Percentiles rank a stretch among this genome's conserved stretches.
Evolutionary conservation across 2,888 invertebrate genomes (phyloP).

Genomic region (Rambutsinella grinnellia): DNA sequence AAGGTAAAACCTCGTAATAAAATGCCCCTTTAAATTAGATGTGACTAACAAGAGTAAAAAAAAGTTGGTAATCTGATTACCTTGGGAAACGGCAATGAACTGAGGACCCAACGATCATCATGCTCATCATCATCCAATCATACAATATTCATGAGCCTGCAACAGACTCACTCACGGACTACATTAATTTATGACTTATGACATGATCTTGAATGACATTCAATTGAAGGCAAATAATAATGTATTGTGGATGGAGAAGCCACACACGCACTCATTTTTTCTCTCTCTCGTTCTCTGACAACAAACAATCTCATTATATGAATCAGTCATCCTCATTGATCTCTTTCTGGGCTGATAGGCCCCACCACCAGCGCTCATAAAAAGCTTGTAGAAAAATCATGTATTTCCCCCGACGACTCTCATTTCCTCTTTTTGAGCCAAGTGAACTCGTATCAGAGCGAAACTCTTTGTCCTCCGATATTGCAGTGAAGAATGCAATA

Average conservation of each 20-base stretch:
- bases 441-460: no score
- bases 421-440: no score
- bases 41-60: slow-evolving; percentile 16
- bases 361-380: background rate
- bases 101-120: no score
- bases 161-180: background rate
- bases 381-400: background rate
- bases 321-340: slow-evolving; percentile 16
- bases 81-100: no score
- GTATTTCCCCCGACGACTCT: no score
- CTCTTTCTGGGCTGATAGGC: slow-evolving; percentile 3
- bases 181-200: slow-evolving; percentile 32
- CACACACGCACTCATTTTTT: slow-evolving; percentile 33
- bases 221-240: slow-evolving; percentile 32
- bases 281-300: no score
- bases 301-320: slow-evolving; percentile 25
- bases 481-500: no score
- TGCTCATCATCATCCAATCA: no score
- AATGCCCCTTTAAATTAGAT: slow-evolving; percentile 17
- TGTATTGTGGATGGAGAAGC: slow-evolving; percentile 30
- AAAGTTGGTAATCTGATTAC: no score
- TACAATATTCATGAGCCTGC: no score
- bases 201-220: slow-evolving; percentile 35
- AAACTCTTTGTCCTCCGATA: no score
- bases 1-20: no score